Conservation (phyloP, 2,797 vertebrate species). For the Amphiprion clarkii region DNA sequence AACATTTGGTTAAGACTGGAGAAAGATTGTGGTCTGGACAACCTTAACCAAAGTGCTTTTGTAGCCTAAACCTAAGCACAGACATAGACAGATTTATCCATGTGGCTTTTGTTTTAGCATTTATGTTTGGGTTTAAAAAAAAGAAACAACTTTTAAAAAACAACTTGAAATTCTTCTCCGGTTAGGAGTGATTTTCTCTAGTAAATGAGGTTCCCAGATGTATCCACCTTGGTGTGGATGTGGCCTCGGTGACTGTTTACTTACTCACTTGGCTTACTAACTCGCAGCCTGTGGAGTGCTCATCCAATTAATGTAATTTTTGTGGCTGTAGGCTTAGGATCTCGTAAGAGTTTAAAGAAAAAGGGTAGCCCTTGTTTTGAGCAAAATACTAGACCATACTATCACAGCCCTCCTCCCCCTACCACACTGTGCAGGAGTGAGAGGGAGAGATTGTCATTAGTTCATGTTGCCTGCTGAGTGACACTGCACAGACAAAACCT, state of each 20-base stretch:
- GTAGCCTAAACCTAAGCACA: background rate
- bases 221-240: constrained; percentile 61
- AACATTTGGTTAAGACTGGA: background rate
- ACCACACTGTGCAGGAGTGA: constrained; percentile 16
- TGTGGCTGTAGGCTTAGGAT: constrained; percentile 59
- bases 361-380: background rate
- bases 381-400: constrained; percentile 27
- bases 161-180: constrained; percentile 27
- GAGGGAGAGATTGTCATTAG: constrained; percentile 60
- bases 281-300: constrained; percentile 44
- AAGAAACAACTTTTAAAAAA: constrained; percentile 18
- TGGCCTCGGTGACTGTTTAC: constrained; percentile 62
- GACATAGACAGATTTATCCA: constrained; percentile 5
- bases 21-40: background rate
- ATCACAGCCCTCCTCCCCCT: background rate
- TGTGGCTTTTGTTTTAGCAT: constrained; percentile 16
- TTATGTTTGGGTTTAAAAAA: background rate
- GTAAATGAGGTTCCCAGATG: constrained; percentile 62
- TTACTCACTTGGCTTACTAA: constrained; percentile 54
- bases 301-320: constrained; percentile 63
- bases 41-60: background rate
- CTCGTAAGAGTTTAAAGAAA: constrained; percentile 21
- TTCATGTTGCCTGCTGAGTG: constrained; percentile 72
- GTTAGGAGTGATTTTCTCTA: constrained; percentile 49
- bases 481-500: constrained; percentile 70